Conservation (phyloP, 2,888 invertebrate genomes). For the Sisyra terminalis region DNA sequence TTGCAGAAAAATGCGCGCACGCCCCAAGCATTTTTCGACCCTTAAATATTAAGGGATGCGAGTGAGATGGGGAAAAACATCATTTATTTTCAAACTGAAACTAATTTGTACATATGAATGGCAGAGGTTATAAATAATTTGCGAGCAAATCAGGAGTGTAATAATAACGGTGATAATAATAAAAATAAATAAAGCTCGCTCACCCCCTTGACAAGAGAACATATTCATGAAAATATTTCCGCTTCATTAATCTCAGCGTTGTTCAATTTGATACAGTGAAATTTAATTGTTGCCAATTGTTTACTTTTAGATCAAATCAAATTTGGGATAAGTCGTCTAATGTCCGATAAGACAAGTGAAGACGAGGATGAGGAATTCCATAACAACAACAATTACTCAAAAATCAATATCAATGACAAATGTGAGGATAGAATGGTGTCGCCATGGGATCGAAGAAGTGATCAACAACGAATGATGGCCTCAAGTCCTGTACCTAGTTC, state of each 20-base stretch:
- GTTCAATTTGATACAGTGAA: too few relatives aligned
- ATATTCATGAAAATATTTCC: not conserved
- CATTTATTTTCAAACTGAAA: too few relatives aligned
- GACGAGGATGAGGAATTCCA: conserved; percentile 38
- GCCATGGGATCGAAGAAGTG: conserved; percentile 37
- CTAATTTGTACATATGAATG: not conserved
- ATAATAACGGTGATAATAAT: not conserved
- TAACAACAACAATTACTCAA: conserved; percentile 28
- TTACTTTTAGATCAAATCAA: conserved; percentile 60
- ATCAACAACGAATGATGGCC: conserved; percentile 25
- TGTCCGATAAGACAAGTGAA: conserved; percentile 41
- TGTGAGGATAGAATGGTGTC: conserved; percentile 28
- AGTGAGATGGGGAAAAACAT: too few relatives aligned
- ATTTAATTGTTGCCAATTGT: conserved; percentile 16
- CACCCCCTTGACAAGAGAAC: too few relatives aligned
- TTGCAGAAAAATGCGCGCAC: too few relatives aligned
- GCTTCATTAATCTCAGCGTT: not conserved
- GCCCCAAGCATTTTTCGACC: too few relatives aligned
- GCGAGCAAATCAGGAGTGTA: not conserved
- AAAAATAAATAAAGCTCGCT: too few relatives aligned
- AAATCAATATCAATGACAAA: conserved; percentile 22
- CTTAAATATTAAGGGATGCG: too few relatives aligned
- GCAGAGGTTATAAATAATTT: not conserved
- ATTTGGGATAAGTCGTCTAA: conserved; percentile 68
- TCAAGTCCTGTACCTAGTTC: conserved; percentile 29